phyloP scores from a whole-genome alignment of 1,140 invertebrate species.

The Pantala flavescens region DNA sequence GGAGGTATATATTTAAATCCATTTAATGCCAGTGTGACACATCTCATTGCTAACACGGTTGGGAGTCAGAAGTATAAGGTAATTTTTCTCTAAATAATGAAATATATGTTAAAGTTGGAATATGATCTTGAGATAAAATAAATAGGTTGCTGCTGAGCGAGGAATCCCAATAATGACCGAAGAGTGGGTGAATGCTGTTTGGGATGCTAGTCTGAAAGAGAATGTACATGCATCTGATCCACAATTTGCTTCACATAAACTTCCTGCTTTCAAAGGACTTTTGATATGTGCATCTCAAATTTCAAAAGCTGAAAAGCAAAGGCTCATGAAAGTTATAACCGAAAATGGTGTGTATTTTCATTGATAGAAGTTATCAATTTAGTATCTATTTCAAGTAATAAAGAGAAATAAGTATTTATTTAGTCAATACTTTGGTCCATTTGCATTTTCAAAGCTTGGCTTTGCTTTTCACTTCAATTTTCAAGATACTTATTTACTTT shows the following conservation, averaged over 20 bases:
- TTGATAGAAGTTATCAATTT: neutral
- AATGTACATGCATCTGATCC: conserved; percentile 50
- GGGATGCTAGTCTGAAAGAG: conserved; percentile 54
- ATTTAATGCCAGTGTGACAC: conserved; percentile 62
- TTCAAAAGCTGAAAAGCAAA: neutral
- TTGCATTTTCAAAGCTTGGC: too few relatives aligned
- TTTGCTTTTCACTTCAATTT: too few relatives aligned
- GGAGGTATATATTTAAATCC: conserved; percentile 62
- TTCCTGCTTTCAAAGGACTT: neutral
- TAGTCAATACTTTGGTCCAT: too few relatives aligned
- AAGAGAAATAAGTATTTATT: too few relatives aligned
- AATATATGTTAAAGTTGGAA: neutral
- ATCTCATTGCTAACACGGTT: conserved; percentile 67
- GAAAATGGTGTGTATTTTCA: neutral
- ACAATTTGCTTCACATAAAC: conserved; percentile 46
- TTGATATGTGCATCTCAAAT: neutral
- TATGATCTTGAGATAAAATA: neutral
- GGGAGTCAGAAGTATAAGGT: conserved; percentile 64
- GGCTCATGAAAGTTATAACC: neutral
- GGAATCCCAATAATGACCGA: conserved; percentile 64
- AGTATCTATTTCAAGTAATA: too few relatives aligned
- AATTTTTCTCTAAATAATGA: conserved; percentile 28
- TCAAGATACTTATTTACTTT: too few relatives aligned
- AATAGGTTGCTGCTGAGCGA: conserved; percentile 56
- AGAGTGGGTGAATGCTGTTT: conserved; percentile 68